Percentiles rank a stretch among this genome's conserved stretches.
These are phyloP conservation scores for Umimayanthus chanpuru DNA, from an alignment of 92 coral and sea anemone genomes.

Conservation along the genomic window DNA sequence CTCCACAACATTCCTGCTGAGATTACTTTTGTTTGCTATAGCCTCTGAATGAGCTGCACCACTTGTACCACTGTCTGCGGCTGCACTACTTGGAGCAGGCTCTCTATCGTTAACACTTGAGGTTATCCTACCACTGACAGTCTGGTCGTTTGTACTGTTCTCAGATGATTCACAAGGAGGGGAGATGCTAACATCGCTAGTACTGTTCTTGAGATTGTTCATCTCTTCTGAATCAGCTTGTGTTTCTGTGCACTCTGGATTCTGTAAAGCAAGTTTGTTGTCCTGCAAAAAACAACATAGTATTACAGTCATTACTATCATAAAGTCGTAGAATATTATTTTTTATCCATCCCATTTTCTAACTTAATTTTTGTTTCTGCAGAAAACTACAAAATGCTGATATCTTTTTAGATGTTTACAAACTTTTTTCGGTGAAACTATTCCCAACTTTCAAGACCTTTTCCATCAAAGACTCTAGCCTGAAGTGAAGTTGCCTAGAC, in stretches of 20 bases:
- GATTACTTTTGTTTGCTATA: not conserved
- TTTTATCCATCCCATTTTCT: no score
- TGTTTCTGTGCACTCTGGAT: not conserved
- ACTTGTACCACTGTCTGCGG: not conserved
- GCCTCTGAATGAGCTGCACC: not conserved
- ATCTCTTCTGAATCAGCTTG: not conserved
- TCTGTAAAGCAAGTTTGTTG: not conserved
- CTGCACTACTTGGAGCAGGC: not conserved
- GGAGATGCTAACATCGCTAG: not conserved
- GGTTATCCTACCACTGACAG: not conserved
- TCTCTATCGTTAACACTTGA: not conserved
- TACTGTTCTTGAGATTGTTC: not conserved
- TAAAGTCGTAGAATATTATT: no score
- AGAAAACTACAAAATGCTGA: no score
- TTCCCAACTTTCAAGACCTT: no score
- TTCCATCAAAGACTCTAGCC: no score
- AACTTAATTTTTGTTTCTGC: no score
- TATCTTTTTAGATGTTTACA: no score
- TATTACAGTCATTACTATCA: not conserved
- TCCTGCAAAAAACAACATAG: not conserved
- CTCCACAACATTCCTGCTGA: not conserved
- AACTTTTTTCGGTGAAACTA: no score
- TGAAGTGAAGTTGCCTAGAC: no score
- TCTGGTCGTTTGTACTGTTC: not conserved
- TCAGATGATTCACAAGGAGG: not conserved